phyloP scores from a whole-genome alignment of 2,797 vertebrate genomes.

The Fratercula arctica region DNA sequence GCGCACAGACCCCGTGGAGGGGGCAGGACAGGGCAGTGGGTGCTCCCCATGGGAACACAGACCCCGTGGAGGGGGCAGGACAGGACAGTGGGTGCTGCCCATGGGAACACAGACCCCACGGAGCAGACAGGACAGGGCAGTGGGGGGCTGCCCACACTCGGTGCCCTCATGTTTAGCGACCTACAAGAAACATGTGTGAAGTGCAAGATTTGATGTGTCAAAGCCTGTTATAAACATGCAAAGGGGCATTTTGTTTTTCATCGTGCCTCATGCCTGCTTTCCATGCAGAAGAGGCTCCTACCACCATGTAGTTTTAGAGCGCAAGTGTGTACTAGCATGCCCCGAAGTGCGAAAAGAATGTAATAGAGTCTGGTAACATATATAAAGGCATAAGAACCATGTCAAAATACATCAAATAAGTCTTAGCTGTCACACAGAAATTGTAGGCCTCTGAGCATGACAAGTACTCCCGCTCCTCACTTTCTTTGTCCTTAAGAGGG shows the following conservation, averaged over 20 bases:
- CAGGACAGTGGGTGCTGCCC: too few species aligned
- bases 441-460: background rate
- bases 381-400: background rate
- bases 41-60: too few species aligned
- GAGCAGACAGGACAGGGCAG: too few species aligned
- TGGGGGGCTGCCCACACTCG: accelerated
- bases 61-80: too few species aligned
- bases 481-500: conserved; percentile 62
- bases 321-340: accelerated
- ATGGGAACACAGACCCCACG: too few species aligned
- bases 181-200: background rate
- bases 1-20: accelerated
- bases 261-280: accelerated
- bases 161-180: accelerated
- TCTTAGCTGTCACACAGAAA: background rate
- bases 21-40: background rate
- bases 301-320: background rate
- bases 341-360: accelerated
- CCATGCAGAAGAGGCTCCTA: background rate
- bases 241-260: background rate
- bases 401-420: background rate
- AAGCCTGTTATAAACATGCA: background rate
- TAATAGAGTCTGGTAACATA: accelerated
- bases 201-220: background rate
- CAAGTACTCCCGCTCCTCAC: background rate